Base-by-base conservation (phyloP, 2,888 invertebrate species). In the Caenorhabditis drosophilae region DNA sequence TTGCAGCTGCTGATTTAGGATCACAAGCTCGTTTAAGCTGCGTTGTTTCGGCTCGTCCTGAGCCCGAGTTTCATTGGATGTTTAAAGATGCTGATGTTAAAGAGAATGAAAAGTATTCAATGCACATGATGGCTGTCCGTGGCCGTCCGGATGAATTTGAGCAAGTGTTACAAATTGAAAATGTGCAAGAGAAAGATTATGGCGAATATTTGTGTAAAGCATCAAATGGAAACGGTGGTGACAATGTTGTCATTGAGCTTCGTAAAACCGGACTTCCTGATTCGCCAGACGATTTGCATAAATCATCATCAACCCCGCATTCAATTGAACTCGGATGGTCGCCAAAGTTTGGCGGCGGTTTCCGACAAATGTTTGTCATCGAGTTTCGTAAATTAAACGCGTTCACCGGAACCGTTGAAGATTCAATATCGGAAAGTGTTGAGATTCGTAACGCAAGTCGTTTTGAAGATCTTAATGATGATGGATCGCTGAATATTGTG, bases 151-250 rank as follows among this genome's bases (percentile, higher is more conserved):
- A 81, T 46, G 75, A 79, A 41, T 77, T 71, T 48, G 77, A 79
- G 45, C 49, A 73, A 49, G 23, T 59, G n/a, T 45, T 67, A 0
- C 56, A 55, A 42, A 68, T 73, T 23, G 61, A 63, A 38, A 60
- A 64, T 38, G 57, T 67, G 0, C 51, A 62, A 38, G 57, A 68
- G 20, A 40, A 54, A 1, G 93, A 94, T 84, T 89, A 90, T 85
- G 94, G 93, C 49, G 89, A 89, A 79, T 95, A 94, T 85, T 89
- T 89, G 25, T 94, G 93, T 82, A 87, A 89, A 63, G 88, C 93
- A 45, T 88, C 89, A 71, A 95, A 95, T 84, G 88, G 88, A 26
- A 90, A 92, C 26, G 92, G 92, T 4, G 75, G 64, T 3, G 71
- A 72, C 12, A 64, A 75, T 41, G 61, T 71, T 15, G 46, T 68